A percentile compares a stretch with the other conserved stretches of the same genome.
These are phyloP conservation scores for Caenorhabditis panamensis DNA, from an alignment of 2,888 invertebrate species.

Conservation along the genomic window DNA sequence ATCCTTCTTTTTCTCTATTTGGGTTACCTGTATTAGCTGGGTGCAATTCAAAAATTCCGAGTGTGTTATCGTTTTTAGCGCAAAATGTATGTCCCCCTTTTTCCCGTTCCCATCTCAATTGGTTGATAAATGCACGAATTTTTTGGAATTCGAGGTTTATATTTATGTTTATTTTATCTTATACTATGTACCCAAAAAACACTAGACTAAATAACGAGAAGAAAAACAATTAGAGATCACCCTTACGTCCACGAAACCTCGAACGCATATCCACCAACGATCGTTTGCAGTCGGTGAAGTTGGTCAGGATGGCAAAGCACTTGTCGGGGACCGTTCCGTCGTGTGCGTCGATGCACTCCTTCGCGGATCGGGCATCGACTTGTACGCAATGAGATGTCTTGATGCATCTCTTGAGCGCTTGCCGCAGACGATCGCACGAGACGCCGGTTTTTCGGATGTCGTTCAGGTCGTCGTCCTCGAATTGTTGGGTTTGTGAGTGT, in stretches of 20 bases:
- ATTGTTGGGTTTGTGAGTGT: conserved; percentile 55
- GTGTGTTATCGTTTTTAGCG: conserved; percentile 28
- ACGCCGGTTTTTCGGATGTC: conserved; percentile 71
- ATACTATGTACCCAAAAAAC: conserved; percentile 5
- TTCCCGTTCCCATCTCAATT: not conserved
- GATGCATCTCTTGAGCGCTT: conserved; percentile 77
- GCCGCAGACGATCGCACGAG: conserved; percentile 76
- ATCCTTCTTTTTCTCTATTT: conserved; percentile 2
- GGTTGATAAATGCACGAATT: conserved; percentile 8
- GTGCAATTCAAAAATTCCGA: conserved; percentile 50
- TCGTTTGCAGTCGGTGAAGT: conserved; percentile 78
- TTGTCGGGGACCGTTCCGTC: conserved; percentile 77
- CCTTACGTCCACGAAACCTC: conserved; percentile 77
- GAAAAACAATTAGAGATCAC: conserved; percentile 68
- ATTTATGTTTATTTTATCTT: not conserved
- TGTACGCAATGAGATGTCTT: conserved; percentile 78
- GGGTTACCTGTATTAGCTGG: conserved; percentile 31
- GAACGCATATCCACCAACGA: conserved; percentile 78
- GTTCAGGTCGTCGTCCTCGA: conserved; percentile 71
- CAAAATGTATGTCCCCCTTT: conserved; percentile 2
- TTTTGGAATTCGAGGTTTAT: too few relatives aligned
- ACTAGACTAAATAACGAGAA: conserved; percentile 2
- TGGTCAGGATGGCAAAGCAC: conserved; percentile 75
- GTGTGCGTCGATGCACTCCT: conserved; percentile 77
- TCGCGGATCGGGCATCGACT: conserved; percentile 70